phyloP scores from a whole-genome alignment of 2,888 invertebrate species.

The Epistrophe eligans region DNA sequence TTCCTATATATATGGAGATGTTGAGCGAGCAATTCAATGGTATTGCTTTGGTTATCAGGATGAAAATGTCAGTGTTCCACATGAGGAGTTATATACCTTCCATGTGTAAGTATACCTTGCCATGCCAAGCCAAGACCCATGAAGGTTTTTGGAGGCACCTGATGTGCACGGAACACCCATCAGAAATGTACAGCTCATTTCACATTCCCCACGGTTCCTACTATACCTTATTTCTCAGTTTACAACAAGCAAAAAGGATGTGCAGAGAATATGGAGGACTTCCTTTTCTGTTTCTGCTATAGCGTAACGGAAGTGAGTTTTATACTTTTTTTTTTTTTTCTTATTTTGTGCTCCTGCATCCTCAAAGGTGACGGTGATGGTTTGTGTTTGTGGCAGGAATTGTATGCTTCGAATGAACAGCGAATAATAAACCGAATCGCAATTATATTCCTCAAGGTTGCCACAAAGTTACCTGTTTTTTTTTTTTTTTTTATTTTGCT shows the following conservation, averaged over 20 bases:
- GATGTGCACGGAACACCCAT: constrained; percentile 36
- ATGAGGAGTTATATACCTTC: constrained; percentile 34
- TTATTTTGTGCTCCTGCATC: constrained; percentile 60
- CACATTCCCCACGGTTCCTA: constrained; percentile 56
- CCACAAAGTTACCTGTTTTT: constrained; percentile 33
- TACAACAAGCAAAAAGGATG: constrained; percentile 17
- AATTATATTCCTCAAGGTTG: constrained; percentile 66
- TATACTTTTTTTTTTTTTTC: constrained; percentile 28
- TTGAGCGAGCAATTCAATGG: constrained; percentile 32
- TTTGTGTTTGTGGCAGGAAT: constrained; percentile 40
- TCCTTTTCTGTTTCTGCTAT: constrained; percentile 45
- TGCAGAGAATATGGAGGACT: constrained; percentile 23
- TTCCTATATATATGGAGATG: background rate
- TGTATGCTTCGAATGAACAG: constrained; percentile 49
- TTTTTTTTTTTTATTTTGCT: constrained; percentile 11
- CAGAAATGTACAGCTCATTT: constrained; percentile 64
- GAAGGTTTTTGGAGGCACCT: constrained; percentile 19
- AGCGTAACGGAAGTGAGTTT: constrained; percentile 69
- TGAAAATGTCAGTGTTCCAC: constrained; percentile 67
- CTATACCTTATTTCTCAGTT: constrained; percentile 5
- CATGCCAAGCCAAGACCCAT: background rate
- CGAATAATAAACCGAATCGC: constrained; percentile 71
- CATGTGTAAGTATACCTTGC: background rate
- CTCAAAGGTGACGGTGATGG: constrained; percentile 52
- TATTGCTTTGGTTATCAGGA: constrained; percentile 53